Evolutionary conservation across 2,888 invertebrate species (phyloP), one percentile per base, ranked within the genome.

Genomic region (Oegoconia quadripuncta): DNA sequence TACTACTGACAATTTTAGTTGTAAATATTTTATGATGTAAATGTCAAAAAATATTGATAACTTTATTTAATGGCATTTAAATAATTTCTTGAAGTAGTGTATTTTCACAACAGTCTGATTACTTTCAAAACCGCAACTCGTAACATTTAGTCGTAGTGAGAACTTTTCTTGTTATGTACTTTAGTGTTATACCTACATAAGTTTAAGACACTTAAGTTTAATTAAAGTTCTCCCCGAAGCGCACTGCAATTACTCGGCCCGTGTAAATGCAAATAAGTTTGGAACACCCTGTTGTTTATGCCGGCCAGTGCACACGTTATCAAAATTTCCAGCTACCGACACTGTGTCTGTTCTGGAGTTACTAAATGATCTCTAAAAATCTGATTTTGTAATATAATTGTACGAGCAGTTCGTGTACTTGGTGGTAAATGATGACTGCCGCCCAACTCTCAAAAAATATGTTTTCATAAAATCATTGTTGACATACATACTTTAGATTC

Each of bases 251-350:
- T 84, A 84, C 81, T 79, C 69, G 80, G 79, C 69, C 77, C 81
- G 77, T 82, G 84, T 83, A 82, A 81, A 83, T 86, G 86, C 82
- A 84, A 84, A 83, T 83, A 82, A 79, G 81, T 83, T 82, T 68
- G 65, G 71, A 75, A 69, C 74, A 71, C 65, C 66, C 69, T 59
- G 72, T 75, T 78, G 76, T 81, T 83, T 80, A 77, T 76, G 64
- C 65, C 59, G 70, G 65, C 67, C 69, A 55, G 63, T 66, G 62
- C 53, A 62, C 46, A 33, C 44, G 58, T 64, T 59, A 74, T 30
- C 29, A 17, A 14, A 28, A 26, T 35, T n/a, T 40, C 30, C 26
- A 59, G 25, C 55, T 54, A 39, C n/a, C 13, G n/a, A 39, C 56
- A 50, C 53, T 33, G 60, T 58, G 56, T 51, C 44, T 22, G 18